phyloP scores from a whole-genome alignment of 2,888 invertebrate species.

The Diploptera punctata region DNA sequence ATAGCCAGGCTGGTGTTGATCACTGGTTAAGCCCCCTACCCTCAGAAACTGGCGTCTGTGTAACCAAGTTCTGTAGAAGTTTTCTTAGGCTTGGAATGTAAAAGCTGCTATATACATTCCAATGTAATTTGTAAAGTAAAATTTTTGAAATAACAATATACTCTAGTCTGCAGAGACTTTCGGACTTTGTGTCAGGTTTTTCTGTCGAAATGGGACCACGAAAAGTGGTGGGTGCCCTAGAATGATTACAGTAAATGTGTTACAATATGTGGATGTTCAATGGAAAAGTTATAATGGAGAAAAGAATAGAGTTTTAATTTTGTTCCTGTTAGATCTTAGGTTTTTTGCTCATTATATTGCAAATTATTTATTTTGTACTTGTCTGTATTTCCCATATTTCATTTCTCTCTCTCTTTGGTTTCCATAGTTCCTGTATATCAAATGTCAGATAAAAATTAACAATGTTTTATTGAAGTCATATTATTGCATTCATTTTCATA shows the following conservation, averaged over 20 bases:
- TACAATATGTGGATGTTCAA: no score
- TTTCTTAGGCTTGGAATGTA: neutral
- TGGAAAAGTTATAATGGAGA: no score
- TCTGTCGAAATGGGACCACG: constrained; percentile 3
- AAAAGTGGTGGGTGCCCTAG: neutral
- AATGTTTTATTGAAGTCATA: no score
- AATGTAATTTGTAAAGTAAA: neutral
- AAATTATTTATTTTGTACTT: no score
- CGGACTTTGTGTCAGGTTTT: constrained; percentile 5
- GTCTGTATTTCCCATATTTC: no score
- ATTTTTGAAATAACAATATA: neutral
- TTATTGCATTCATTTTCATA: no score
- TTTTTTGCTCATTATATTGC: no score
- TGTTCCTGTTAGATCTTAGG: no score
- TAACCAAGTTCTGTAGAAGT: neutral
- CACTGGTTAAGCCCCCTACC: neutral
- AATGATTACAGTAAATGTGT: neutral
- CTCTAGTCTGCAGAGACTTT: neutral
- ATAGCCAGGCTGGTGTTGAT: neutral
- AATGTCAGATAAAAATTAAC: no score
- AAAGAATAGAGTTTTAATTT: no score
- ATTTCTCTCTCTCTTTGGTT: no score
- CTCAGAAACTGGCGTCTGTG: neutral
- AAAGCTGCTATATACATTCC: constrained; percentile 2
- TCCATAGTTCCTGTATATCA: no score